These are phyloP conservation scores for Aviceda subcristata DNA, from an alignment of 2,113 vertebrate genomes.

Conservation along the genomic window DNA sequence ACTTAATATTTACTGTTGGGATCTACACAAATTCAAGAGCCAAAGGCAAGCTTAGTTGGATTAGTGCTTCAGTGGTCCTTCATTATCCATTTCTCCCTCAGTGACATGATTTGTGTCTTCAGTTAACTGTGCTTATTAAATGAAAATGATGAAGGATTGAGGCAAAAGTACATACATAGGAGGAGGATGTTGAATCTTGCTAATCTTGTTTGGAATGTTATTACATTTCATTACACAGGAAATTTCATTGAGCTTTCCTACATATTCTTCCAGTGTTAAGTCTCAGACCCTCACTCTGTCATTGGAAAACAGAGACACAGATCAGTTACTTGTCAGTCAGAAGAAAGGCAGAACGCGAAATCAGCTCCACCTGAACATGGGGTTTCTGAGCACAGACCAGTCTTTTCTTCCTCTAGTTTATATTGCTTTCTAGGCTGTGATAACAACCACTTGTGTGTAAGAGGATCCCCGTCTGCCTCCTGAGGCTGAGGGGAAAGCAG, in stretches of 20 bases:
- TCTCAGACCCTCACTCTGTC: neutral
- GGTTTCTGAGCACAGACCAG: neutral
- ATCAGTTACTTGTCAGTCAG: neutral
- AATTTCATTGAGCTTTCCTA: neutral
- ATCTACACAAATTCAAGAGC: slow-evolving; percentile 20
- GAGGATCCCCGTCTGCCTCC: neutral
- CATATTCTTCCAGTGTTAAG: neutral
- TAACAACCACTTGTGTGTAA: neutral
- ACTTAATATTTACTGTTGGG: slow-evolving; percentile 19
- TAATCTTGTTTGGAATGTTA: neutral
- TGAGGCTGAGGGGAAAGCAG: neutral
- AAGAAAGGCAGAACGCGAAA: neutral
- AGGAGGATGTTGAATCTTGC: neutral
- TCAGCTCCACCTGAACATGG: neutral
- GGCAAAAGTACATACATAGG: neutral
- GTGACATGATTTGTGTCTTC: neutral
- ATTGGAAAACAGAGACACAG: neutral
- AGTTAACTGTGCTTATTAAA: slow-evolving; percentile 36
- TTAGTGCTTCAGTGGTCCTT: slow-evolving; percentile 55
- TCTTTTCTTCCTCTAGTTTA: neutral
- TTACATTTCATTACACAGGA: neutral
- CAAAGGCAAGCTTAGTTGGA: slow-evolving; percentile 42
- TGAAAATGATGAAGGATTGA: neutral
- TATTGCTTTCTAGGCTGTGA: neutral
- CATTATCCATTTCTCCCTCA: slow-evolving; percentile 37